Evolutionary conservation across 2,888 invertebrate species (phyloP).

Genomic region (Rhamphomyia laevipes): DNA sequence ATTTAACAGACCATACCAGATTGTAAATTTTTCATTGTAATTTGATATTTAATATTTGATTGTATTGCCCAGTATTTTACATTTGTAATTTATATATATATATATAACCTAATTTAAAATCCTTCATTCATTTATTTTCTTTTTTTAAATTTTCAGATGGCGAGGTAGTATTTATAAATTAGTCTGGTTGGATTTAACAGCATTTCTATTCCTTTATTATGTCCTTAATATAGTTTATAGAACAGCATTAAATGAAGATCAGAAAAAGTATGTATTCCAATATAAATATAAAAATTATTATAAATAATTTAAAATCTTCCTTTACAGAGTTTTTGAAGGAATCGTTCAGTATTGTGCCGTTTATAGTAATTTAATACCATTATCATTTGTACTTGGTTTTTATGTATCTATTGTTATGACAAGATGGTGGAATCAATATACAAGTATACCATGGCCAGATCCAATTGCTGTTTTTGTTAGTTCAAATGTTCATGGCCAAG

Average conservation of each 20-base stretch:
- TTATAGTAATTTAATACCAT: conserved; percentile 77
- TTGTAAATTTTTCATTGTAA: too few species aligned
- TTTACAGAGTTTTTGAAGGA: conserved; percentile 63
- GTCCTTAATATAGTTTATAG: conserved; percentile 67
- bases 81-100: too few species aligned
- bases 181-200: conserved; percentile 77
- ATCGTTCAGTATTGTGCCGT: conserved; percentile 75
- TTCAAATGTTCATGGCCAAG: conserved; percentile 73
- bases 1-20: too few species aligned
- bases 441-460: conserved; percentile 76
- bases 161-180: conserved; percentile 89
- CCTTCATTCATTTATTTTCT: too few species aligned
- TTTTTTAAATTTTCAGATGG: conserved; percentile 60
- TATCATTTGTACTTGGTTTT: conserved; percentile 89
- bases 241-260: conserved; percentile 49
- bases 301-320: conserved; percentile 2
- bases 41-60: too few species aligned
- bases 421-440: conserved; percentile 85
- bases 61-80: too few species aligned
- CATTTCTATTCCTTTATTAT: conserved; percentile 71
- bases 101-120: too few species aligned
- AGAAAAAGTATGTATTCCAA: conserved; percentile 51
- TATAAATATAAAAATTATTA: neutral
- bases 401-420: conserved; percentile 88
- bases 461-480: conserved; percentile 77